Evolutionary conservation across 2,797 vertebrate species (phyloP).

Genomic region (Propithecus perrieri): DNA sequence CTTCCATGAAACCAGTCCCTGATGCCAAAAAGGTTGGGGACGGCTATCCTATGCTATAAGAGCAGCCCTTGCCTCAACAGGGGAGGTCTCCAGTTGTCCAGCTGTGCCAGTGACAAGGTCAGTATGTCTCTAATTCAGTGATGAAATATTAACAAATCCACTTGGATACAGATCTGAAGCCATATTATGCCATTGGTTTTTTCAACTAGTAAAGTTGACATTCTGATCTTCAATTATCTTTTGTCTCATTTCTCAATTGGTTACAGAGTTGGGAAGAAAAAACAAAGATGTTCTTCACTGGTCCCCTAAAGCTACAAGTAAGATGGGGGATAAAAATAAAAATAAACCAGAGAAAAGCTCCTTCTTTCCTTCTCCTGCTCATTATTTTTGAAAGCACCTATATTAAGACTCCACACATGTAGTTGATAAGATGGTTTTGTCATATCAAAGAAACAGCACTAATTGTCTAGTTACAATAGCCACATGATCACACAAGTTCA

Average conservation of each 20-base stretch:
- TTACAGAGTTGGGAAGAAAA: neutral
- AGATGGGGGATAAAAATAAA: neutral
- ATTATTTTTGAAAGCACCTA: neutral
- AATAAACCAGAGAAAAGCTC: neutral
- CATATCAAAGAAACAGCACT: neutral
- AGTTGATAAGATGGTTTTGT: neutral
- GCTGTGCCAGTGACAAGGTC: neutral
- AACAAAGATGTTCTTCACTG: neutral
- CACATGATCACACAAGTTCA: neutral
- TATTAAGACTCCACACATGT: neutral
- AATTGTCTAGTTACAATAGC: neutral
- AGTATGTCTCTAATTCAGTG: neutral
- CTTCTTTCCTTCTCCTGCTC: neutral
- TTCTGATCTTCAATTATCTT: neutral
- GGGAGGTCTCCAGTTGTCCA: neutral
- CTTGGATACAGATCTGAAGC: neutral
- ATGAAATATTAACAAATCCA: neutral
- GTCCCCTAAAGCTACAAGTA: neutral
- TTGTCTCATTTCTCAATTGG: neutral
- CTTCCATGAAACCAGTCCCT: too few species aligned
- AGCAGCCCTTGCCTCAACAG: neutral
- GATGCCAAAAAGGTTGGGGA: too few species aligned
- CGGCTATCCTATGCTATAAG: neutral
- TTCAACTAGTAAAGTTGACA: neutral
- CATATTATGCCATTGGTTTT: neutral